A percentile compares a stretch with the other conserved stretches of the same genome.
Conservation (phyloP, 2,797 vertebrate genomes). For the Enteromius treurensis region DNA sequence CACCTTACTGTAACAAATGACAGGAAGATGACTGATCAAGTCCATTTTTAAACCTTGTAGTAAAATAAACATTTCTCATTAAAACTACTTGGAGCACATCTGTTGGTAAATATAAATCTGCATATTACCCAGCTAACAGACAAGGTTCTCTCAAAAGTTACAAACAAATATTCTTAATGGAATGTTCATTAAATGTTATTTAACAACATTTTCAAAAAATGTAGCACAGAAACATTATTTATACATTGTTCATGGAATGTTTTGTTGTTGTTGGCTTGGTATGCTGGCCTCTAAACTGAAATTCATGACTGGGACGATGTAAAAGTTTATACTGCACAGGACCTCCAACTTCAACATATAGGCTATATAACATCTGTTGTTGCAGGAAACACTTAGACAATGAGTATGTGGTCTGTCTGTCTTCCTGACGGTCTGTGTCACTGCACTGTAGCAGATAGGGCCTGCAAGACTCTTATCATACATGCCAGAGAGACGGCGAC, state of each 20-base stretch:
- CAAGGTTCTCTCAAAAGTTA: background rate
- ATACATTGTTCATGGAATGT: background rate
- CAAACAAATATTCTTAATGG: background rate
- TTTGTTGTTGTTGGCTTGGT: background rate
- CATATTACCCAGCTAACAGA: background rate
- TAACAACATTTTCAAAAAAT: background rate
- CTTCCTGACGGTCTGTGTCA: constrained; percentile 18
- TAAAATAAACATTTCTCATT: constrained; percentile 1
- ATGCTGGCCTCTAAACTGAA: no score
- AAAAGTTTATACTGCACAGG: no score
- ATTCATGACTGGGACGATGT: no score
- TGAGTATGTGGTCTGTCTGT: constrained; percentile 17
- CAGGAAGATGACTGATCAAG: background rate
- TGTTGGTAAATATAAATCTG: constrained; percentile 26
- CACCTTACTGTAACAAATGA: background rate
- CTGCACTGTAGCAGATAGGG: constrained; percentile 48
- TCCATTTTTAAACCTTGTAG: background rate
- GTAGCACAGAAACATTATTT: background rate
- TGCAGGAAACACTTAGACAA: constrained; percentile 30
- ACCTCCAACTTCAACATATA: background rate
- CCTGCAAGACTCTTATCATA: constrained; percentile 61
- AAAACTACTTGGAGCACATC: constrained; percentile 5
- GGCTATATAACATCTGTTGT: background rate
- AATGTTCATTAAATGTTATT: background rate
- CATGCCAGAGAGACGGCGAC: constrained; percentile 44